Base-by-base conservation (phyloP, 2,888 invertebrate species). In the Leucania comma region DNA sequence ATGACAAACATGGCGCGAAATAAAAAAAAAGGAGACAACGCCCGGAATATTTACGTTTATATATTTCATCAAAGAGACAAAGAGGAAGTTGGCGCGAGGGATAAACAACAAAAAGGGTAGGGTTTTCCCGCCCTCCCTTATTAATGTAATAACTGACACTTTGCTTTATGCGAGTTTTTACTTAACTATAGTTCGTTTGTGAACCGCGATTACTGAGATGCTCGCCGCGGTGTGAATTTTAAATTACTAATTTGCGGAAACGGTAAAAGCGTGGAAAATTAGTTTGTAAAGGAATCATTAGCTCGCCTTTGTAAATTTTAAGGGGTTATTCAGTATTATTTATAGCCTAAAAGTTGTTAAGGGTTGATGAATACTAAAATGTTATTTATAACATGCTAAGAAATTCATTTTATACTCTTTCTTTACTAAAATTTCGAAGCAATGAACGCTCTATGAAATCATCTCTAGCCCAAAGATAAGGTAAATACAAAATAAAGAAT, bases 81-180 rank as follows among this genome's bases (percentile, higher is more conserved):
- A 86, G 87, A 87, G 88, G 89, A 90, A 87, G 86, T 85, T 86
- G 82, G 84, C 83, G 86, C 90, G 78, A 85, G 92, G 94, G 92
- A 92, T 92, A 91, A 93, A 93, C 93, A 93, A 93, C 93, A 93
- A 93, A 94, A 94, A 93, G 93, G 93, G 92, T 90, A 89, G 90
- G 90, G 91, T 90, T 92, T 92, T 91, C 90, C 87, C 87, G 81
- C 87, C 92, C 91, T 90, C 89, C 91, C 91, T 95, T 95, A 95
- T 95, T 94, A 95, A 95, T 95, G 93, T 94, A 93, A 95, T 95
- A 95, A 93, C 94, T 91, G 94, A 94, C 95, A 94, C 94, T 94
- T 95, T 94, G 93, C 94, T 95, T 94, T 94, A 95, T 93, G 93
- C 88, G 91, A 93, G 91, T 93, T 93, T 87, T 88, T 90, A 93